A percentile compares a stretch with the other conserved stretches of the same genome.
These are phyloP conservation scores for Scaptodrosophila latifasciaeformis DNA, from an alignment of 2,888 invertebrate species.

Conservation along the genomic window DNA sequence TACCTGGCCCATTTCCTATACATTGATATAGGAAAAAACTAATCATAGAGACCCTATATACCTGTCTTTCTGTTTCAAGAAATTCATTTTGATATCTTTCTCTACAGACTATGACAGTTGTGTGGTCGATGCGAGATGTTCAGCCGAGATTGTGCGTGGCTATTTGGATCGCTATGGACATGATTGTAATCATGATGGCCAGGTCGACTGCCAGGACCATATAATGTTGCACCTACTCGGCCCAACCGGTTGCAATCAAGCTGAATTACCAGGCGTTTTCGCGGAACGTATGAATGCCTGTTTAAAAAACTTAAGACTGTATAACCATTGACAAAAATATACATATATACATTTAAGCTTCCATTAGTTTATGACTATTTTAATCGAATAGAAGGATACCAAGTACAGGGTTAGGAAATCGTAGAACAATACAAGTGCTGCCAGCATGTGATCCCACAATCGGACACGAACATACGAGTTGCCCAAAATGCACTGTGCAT, in stretches of 20 bases:
- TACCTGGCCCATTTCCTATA: no score
- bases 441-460: conserved; percentile 35
- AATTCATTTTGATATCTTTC: no score
- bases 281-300: conserved; percentile 74
- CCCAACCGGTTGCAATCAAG: conserved; percentile 51
- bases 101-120: conserved; percentile 59
- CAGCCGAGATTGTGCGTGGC: conserved; percentile 42
- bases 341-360: neutral
- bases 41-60: no score
- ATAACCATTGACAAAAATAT: neutral
- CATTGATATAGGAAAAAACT: no score
- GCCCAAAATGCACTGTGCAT: conserved; percentile 45
- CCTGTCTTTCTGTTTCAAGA: no score
- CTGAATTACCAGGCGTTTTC: conserved; percentile 48
- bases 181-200: conserved; percentile 65
- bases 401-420: conserved; percentile 44
- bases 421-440: conserved; percentile 45
- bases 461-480: conserved; percentile 13
- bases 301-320: conserved; percentile 12
- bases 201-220: conserved; percentile 64
- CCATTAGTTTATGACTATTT: no score
- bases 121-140: conserved; percentile 53
- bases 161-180: conserved; percentile 43
- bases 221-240: conserved; percentile 62
- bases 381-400: conserved; percentile 38